Percentiles rank a stretch among this genome's conserved stretches.
Conservation (phyloP, 2,797 vertebrate genomes). For the Sylvia borin region DNA sequence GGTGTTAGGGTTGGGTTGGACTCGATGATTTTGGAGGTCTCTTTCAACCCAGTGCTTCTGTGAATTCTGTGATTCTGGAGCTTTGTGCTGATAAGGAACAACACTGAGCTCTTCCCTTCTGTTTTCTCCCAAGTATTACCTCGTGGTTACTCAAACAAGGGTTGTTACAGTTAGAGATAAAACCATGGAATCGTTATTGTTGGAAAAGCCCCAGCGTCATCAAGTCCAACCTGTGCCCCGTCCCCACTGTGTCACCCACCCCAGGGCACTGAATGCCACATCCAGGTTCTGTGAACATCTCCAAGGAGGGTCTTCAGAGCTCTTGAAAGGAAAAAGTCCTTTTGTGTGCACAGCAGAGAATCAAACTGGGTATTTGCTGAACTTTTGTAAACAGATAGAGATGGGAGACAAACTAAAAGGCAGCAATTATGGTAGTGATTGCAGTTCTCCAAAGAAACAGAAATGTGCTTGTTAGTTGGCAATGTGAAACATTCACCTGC, state of each 20-base stretch:
- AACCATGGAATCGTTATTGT: no score
- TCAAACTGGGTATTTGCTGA: not conserved
- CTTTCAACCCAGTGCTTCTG: not conserved
- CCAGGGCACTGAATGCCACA: not conserved
- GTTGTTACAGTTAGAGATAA: not conserved
- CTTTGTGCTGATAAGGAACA: not conserved
- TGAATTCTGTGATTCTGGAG: not conserved
- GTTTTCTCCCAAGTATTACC: not conserved
- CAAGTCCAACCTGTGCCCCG: accelerated
- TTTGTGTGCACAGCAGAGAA: not conserved
- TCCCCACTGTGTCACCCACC: not conserved
- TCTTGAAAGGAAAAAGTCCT: not conserved
- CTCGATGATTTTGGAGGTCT: not conserved
- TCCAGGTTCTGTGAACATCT: not conserved
- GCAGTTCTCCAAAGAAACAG: not conserved
- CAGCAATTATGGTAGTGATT: not conserved
- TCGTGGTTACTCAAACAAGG: not conserved
- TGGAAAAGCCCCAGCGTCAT: not conserved
- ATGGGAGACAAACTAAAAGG: not conserved
- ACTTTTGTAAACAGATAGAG: not conserved
- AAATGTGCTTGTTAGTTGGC: not conserved
- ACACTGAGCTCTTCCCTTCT: not conserved
- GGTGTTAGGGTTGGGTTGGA: not conserved
- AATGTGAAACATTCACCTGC: not conserved
- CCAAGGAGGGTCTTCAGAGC: not conserved